Conservation (phyloP, 2,888 invertebrate species). For the Polydrusus tereticollis region DNA sequence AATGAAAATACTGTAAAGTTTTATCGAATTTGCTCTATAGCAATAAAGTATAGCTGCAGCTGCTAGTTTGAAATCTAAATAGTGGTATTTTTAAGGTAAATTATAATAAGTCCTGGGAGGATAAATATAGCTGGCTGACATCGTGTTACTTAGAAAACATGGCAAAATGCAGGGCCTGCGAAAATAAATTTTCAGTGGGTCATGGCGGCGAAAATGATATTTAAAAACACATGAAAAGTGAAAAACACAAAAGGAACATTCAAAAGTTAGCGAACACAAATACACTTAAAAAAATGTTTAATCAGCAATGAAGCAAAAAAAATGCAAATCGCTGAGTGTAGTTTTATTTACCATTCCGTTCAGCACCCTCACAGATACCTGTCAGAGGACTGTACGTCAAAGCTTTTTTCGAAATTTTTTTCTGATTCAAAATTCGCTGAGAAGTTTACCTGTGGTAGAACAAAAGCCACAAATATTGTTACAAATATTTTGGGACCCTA, state of each 20-base stretch:
- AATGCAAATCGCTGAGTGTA: neutral
- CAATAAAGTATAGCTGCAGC: neutral
- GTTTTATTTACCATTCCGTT: neutral
- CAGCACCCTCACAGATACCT: neutral
- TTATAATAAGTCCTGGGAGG: too few species aligned
- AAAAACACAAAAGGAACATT: neutral
- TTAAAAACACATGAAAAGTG: neutral
- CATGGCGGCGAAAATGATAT: neutral
- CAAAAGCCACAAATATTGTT: slow-evolving; percentile 14
- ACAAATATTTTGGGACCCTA: slow-evolving; percentile 13
- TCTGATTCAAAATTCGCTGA: neutral
- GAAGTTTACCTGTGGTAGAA: slow-evolving; percentile 10
- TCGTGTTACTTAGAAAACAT: neutral
- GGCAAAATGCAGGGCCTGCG: neutral
- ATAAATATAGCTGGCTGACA: neutral
- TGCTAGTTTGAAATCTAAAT: neutral
- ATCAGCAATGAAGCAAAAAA: neutral
- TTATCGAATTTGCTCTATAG: neutral
- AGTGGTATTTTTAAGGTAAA: neutral
- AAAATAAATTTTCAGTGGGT: neutral
- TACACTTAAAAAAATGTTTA: neutral
- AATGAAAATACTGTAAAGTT: neutral
- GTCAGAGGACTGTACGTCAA: slow-evolving; percentile 8
- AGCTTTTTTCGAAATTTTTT: slow-evolving; percentile 7
- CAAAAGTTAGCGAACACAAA: neutral